Conservation (phyloP, 1,140 invertebrate genomes). For the silkworm (Bombyx mori) region DNA sequence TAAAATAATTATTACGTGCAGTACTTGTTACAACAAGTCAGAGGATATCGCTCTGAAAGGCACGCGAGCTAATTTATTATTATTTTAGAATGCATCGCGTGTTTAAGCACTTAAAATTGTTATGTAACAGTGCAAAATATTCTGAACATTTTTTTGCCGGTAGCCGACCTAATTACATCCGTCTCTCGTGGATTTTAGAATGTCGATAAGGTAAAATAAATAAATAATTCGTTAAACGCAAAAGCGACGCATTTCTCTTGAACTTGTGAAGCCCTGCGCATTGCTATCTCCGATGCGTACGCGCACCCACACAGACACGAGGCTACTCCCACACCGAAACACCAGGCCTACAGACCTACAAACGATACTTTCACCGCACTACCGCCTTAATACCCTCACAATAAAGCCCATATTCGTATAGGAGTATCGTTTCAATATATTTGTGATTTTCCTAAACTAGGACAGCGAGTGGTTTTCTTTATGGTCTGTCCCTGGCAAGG, state of each 20-base stretch:
- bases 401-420: conserved; percentile 19
- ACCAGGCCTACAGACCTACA: conserved; percentile 66
- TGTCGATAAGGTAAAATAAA: neutral
- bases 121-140: neutral
- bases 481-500: conserved; percentile 48
- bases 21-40: neutral
- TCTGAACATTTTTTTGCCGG: too few relatives aligned
- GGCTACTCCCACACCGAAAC: conserved; percentile 27
- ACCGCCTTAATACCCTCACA: conserved; percentile 11
- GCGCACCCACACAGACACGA: conserved; percentile 37
- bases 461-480: conserved; percentile 56
- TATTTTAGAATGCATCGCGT: too few relatives aligned
- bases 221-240: neutral
- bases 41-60: conserved; percentile 15
- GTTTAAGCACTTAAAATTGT: neutral
- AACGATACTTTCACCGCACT: conserved; percentile 36
- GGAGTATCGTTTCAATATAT: too few relatives aligned
- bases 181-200: neutral
- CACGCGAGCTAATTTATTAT: conserved; percentile 7
- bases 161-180: too few relatives aligned
- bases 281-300: conserved; percentile 61
- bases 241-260: conserved; percentile 57
- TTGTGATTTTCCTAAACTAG: conserved; percentile 28
- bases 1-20: too few relatives aligned
- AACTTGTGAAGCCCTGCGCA: conserved; percentile 39